Conservation (phyloP, 2,113 vertebrate genomes). For the Ammodytes dubius region DNA sequence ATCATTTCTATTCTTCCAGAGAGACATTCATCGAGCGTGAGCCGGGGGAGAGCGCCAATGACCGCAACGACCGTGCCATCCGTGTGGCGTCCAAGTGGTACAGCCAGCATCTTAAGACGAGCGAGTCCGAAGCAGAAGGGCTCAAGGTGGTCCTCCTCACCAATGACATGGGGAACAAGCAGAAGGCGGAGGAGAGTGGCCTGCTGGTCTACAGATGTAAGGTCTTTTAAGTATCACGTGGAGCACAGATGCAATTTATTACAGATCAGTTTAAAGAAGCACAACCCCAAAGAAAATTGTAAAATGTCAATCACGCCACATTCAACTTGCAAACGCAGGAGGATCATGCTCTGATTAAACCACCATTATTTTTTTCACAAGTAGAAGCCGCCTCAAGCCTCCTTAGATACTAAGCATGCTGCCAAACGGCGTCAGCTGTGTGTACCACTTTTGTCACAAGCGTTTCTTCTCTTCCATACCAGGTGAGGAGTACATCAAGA, state of each 20-base stretch:
- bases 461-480: constrained; percentile 55
- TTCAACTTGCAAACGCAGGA: background rate
- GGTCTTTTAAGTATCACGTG: no score
- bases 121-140: constrained; percentile 68
- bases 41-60: constrained; percentile 93
- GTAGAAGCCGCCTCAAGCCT: background rate
- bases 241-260: background rate
- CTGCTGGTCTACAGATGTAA: constrained; percentile 93
- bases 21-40: constrained; percentile 94
- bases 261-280: background rate
- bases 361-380: background rate
- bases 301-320: background rate
- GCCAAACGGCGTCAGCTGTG: background rate
- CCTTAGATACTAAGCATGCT: background rate
- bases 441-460: constrained; percentile 13
- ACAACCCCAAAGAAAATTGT: background rate
- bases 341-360: background rate
- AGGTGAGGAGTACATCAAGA: constrained; percentile 98
- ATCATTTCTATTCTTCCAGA: constrained; percentile 76
- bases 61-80: constrained; percentile 96
- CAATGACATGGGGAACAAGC: constrained; percentile 92
- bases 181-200: constrained; percentile 90
- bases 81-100: constrained; percentile 94
- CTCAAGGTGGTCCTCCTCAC: constrained; percentile 93
- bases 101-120: constrained; percentile 88